These are phyloP conservation scores for Tinea semifulvella DNA, from an alignment of 2,888 invertebrate species.

Conservation along the genomic window DNA sequence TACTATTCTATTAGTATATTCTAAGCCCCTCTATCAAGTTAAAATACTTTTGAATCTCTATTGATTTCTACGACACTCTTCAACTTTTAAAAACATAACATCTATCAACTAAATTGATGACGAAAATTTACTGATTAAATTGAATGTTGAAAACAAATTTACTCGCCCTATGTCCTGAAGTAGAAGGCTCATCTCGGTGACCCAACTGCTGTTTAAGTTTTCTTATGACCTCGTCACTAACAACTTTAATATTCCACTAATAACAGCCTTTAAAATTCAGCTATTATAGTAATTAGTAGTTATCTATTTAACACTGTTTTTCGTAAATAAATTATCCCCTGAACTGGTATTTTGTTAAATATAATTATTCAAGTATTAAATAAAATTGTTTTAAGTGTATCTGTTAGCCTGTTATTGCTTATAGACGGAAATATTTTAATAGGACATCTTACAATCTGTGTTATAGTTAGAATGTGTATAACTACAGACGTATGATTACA, in stretches of 20 bases:
- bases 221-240: neutral
- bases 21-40: too few species aligned
- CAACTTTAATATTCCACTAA: conserved; percentile 5
- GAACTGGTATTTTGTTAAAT: neutral
- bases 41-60: conserved; percentile 30
- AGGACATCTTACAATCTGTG: too few species aligned
- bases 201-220: conserved; percentile 45
- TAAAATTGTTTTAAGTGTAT: neutral
- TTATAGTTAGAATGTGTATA: too few species aligned
- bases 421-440: too few species aligned
- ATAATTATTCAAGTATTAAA: neutral
- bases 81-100: conserved; percentile 33
- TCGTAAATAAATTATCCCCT: conserved; percentile 11
- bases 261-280: neutral
- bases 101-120: conserved; percentile 40
- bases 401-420: too few species aligned
- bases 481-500: too few species aligned
- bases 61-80: conserved; percentile 47
- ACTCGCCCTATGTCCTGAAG: conserved; percentile 59
- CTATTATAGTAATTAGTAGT: neutral
- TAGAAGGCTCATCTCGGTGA: conserved; percentile 45
- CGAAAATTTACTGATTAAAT: conserved; percentile 36
- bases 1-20: too few species aligned
- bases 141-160: conserved; percentile 52
- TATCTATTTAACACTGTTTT: neutral